Conservation (phyloP, 2,888 invertebrate species). For the Tachina grossa region DNA sequence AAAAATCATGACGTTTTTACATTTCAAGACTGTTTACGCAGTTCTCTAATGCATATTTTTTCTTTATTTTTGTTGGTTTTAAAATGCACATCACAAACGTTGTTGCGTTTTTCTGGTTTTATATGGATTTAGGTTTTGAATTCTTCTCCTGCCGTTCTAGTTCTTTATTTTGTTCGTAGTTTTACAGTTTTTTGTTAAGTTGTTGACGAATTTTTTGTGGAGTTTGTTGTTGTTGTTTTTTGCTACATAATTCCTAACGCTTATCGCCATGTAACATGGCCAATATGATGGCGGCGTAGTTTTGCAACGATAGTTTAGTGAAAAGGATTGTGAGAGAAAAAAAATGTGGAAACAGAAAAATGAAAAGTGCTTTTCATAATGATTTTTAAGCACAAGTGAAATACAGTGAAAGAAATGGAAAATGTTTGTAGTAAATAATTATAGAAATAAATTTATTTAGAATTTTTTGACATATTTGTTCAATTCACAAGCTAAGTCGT, state of each 20-base stretch:
- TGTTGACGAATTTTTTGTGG: conserved; percentile 20
- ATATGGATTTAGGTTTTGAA: conserved; percentile 69
- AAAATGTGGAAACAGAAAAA: conserved; percentile 11
- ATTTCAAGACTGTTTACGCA: too few relatives aligned
- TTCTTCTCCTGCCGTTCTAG: conserved; percentile 5
- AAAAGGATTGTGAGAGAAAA: not conserved
- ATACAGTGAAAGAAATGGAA: conserved; percentile 9
- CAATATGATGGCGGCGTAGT: conserved; percentile 64
- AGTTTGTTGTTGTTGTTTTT: conserved; percentile 35
- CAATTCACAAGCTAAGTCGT: too few relatives aligned
- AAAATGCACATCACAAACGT: conserved; percentile 69
- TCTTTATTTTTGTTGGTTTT: conserved; percentile 48
- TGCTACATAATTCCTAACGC: conserved; percentile 59
- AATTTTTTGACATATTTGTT: not conserved
- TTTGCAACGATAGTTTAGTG: conserved; percentile 41
- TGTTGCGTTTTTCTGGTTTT: conserved; percentile 71
- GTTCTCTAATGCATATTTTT: conserved; percentile 49
- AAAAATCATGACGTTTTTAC: too few relatives aligned
- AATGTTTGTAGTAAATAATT: too few relatives aligned
- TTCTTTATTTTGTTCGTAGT: conserved; percentile 1
- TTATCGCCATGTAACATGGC: conserved; percentile 70
- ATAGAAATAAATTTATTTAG: not conserved
- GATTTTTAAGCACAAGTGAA: conserved; percentile 39
- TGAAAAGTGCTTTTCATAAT: conserved; percentile 47
- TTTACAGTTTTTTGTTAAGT: conserved; percentile 38